Base-by-base conservation (phyloP, 64 coral and sea anemone genomes). In the Porites australiensis region DNA sequence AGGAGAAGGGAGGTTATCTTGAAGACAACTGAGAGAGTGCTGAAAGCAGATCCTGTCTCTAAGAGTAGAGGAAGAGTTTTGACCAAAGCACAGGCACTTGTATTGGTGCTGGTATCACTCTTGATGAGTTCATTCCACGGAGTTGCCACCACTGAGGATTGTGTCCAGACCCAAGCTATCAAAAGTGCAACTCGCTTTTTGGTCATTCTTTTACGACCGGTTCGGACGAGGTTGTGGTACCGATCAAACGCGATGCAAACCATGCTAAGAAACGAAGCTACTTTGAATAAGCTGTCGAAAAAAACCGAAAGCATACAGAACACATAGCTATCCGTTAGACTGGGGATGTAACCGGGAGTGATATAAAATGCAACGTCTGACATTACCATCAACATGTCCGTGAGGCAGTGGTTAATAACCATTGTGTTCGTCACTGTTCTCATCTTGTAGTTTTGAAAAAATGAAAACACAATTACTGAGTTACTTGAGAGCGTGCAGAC, bases 361-460 rank as follows among this genome's bases (percentile, higher is more conserved):
- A 82, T 3, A 75, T 88, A 91, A 77, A 91, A 94, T 13, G 82
- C 75, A 22, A 91, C 82, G 20, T 98, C 95, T 14, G 79, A 72
- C 70, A 93, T 23, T 11, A 55, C 89, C 5, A 93, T 80, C 3
- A 98, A 55, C 2, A 87, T 82, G 72, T 98, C 95, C 3, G 77
- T 72, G 13, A 98, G 54, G 50, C 95, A 98, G 44, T 94, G 87
- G 58, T 94, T 98, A 4, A 98, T 60, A 0, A 98, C 91, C 58
- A 98, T 37, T 4, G 75, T 88, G 54, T 98, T 98, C 0, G 95
- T 98, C 46, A 76, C 86, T 4, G 95, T 98, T 79, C 83, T 70
- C 92, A 94, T 94, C n/a, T 98, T 98, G 73, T 90, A 88, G 70
- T 98, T 98, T 48, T 82, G 71, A 44, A 82, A 81, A 47, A 88